phyloP scores from a whole-genome alignment of 2,113 vertebrate genomes.

The Callipepla californica region DNA sequence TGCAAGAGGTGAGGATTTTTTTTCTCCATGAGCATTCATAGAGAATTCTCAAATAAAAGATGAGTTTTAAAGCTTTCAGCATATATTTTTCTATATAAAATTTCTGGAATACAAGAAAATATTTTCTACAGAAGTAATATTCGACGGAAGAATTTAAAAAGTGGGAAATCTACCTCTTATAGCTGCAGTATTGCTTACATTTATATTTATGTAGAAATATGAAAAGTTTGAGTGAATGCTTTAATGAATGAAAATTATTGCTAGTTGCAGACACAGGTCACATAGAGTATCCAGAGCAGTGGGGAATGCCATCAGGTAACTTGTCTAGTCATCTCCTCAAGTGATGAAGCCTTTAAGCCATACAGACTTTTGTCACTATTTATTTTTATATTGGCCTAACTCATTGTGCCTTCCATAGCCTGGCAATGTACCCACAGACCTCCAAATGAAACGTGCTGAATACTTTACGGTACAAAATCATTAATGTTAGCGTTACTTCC shows the following conservation, averaged over 20 bases:
- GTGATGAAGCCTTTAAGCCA: not conserved
- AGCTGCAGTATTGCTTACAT: not conserved
- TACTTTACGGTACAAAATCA: not conserved
- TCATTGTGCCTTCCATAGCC: not conserved
- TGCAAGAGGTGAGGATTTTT: not conserved
- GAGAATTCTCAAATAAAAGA: not conserved
- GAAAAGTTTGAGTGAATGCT: not conserved
- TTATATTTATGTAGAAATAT: not conserved
- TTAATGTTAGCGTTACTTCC: not conserved
- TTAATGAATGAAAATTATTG: not conserved
- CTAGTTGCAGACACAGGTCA: not conserved
- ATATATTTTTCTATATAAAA: not conserved
- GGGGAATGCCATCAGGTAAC: not conserved
- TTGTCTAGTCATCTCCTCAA: not conserved
- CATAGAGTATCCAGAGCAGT: not conserved
- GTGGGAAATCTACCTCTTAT: not conserved
- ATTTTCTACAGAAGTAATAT: not conserved
- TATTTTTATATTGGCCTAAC: not conserved
- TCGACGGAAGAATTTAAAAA: not conserved
- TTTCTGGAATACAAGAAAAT: not conserved
- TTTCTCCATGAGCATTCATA: conserved; percentile 13
- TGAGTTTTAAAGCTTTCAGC: not conserved
- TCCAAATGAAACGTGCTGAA: not conserved
- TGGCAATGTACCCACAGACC: not conserved
- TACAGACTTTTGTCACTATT: not conserved